These are phyloP conservation scores for Athripsodes cinereus DNA, from an alignment of 2,888 invertebrate genomes.

Conservation along the genomic window DNA sequence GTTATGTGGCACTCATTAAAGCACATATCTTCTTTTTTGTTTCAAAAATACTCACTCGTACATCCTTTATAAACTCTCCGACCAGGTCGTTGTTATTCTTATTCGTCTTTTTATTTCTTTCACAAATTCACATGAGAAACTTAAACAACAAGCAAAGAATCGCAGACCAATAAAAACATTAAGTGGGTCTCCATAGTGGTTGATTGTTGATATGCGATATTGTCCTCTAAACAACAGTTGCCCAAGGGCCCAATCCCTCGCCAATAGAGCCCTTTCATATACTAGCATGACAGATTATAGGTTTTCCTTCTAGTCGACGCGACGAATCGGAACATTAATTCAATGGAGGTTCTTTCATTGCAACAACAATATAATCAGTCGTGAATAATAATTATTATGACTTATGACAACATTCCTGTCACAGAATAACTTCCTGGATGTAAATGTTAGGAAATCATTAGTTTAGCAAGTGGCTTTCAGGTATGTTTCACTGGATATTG, in stretches of 20 bases:
- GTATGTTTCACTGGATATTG: too few relatives aligned
- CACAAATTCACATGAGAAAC: background rate
- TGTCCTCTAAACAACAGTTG: background rate
- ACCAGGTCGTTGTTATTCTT: background rate
- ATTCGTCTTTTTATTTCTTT: background rate
- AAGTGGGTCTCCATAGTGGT: background rate
- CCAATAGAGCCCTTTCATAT: background rate
- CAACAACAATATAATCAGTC: too few relatives aligned
- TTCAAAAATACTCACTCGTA: background rate
- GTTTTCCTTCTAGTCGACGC: background rate
- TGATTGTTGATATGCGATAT: background rate
- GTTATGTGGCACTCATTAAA: background rate
- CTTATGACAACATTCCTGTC: too few relatives aligned
- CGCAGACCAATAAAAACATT: conserved; percentile 1
- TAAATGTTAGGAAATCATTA: too few relatives aligned
- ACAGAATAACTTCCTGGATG: too few relatives aligned
- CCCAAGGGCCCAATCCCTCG: background rate
- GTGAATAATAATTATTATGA: too few relatives aligned
- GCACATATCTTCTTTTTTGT: background rate
- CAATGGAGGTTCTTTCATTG: background rate
- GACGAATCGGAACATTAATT: background rate
- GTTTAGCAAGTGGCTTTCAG: too few relatives aligned
- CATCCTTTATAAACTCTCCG: background rate
- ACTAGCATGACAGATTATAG: conserved; percentile 2
- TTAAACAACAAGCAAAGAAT: background rate